phyloP scores from a whole-genome alignment of 2,888 invertebrate genomes.

The Nesidiocoris tenuis region DNA sequence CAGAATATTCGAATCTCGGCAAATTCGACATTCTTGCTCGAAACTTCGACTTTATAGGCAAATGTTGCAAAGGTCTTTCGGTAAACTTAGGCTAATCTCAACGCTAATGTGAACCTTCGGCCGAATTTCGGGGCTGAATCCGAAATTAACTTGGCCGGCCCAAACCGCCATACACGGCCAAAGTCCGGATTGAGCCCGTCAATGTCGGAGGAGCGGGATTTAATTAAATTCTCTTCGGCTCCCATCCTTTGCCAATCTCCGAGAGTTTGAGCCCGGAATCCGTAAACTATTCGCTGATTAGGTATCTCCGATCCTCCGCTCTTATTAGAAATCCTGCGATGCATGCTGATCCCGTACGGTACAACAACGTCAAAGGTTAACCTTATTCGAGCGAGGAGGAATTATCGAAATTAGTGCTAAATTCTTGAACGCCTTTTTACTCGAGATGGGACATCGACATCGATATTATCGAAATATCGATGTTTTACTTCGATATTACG shows the following conservation, averaged over 20 bases:
- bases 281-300: neutral
- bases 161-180: neutral
- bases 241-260: neutral
- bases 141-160: neutral
- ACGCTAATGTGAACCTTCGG: neutral
- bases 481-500: no score
- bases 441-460: no score
- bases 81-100: neutral
- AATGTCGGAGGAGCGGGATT: neutral
- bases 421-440: no score
- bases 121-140: neutral
- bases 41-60: no score
- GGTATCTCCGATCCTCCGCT: neutral
- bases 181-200: neutral
- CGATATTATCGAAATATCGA: no score
- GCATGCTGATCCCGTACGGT: neutral
- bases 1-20: no score
- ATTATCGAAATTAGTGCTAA: no score
- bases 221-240: neutral
- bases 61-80: neutral
- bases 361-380: neutral
- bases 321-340: neutral
- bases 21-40: no score
- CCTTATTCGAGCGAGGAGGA: no score
- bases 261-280: neutral